Evolutionary conservation across 2,797 vertebrate species (phyloP), one percentile per base, ranked within the genome.

Genomic region (Mycteria americana): DNA sequence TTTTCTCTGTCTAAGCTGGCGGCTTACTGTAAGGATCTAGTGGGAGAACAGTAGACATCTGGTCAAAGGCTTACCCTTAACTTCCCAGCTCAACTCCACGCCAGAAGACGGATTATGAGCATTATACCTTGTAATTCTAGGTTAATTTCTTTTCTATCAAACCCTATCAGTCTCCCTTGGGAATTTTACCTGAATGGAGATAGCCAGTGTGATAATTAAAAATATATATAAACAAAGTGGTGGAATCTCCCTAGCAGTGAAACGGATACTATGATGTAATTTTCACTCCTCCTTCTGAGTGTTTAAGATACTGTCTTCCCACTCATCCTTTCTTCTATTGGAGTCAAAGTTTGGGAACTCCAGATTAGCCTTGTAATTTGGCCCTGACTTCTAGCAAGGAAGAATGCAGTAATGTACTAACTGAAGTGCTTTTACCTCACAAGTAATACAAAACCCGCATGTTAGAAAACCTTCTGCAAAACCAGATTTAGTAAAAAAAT

Each of bases 81-180:
- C 59, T 85, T 83, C 67, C 74, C 41, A 0, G 60, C 82, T 93
- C 65, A 92, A 24, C 43, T 68, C 35, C 6, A 3, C 0, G 25
- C 88, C 89, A 84, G 33, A 64, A 81, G 57, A 62, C 9, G 10
- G 94, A 95, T 95, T 93, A 88, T 51, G 10, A 86, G 65, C 63
- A 75, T 95, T 96, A 88, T 54, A 64, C 57, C 30, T 62, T 93
- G 50, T 96, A 94, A 95, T 90, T 90, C 54, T 11, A 70, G 92
- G 83, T 91, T 92, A 90, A 83, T 81, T 94, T 93, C 4, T 94
- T 90, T 75, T 59, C 89, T 84, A 17, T 85, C 43, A 92, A 88
- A 94, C 95, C 79, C 54, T n/a, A 22, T 84, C 76, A 60, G 53
- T 57, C 30, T 92, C 30, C 54, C 23, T 79, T 1, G 5, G 30